Evolutionary conservation across 2,888 invertebrate genomes (phyloP).

Genomic region (Lithosia quadra): DNA sequence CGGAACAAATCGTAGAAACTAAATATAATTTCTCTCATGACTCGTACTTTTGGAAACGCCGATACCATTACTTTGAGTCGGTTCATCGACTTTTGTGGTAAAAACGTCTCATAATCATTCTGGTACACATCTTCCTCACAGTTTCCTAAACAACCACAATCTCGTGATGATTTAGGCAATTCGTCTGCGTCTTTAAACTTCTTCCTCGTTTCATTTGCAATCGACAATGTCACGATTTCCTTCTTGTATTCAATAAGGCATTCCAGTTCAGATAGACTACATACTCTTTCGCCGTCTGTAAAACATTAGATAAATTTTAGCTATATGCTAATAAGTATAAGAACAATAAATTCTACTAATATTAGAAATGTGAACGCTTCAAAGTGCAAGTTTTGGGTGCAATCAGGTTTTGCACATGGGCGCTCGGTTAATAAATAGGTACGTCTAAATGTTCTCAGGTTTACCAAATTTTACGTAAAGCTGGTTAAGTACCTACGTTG

Average conservation of each 20-base stretch:
- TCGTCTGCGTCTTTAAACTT: conserved; percentile 50
- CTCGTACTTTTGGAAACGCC: conserved; percentile 89
- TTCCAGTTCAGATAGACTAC: conserved; percentile 68
- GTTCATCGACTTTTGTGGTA: conserved; percentile 56
- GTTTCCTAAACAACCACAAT: conserved; percentile 73
- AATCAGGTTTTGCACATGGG: not conserved
- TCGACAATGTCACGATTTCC: conserved; percentile 69
- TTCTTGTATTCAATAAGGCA: conserved; percentile 70
- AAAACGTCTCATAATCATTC: conserved; percentile 67
- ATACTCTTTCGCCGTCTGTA: conserved; percentile 73
- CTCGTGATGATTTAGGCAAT: conserved; percentile 66
- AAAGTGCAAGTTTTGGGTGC: too few relatives aligned
- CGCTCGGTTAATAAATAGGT: not conserved
- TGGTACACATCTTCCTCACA: conserved; percentile 75
- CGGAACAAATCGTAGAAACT: conserved; percentile 90
- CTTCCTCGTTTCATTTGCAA: conserved; percentile 58
- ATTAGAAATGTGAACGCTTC: too few relatives aligned
- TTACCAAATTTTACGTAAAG: too few relatives aligned
- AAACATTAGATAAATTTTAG: conserved; percentile 17
- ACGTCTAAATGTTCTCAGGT: not conserved
- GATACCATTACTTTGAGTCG: conserved; percentile 84
- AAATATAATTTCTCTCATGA: conserved; percentile 90
- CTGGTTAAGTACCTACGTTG: too few relatives aligned
- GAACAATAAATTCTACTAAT: too few relatives aligned
- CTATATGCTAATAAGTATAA: too few relatives aligned